These are phyloP conservation scores for Gopherus evgoodei DNA, from an alignment of 2,113 vertebrate genomes.

Conservation along the genomic window DNA sequence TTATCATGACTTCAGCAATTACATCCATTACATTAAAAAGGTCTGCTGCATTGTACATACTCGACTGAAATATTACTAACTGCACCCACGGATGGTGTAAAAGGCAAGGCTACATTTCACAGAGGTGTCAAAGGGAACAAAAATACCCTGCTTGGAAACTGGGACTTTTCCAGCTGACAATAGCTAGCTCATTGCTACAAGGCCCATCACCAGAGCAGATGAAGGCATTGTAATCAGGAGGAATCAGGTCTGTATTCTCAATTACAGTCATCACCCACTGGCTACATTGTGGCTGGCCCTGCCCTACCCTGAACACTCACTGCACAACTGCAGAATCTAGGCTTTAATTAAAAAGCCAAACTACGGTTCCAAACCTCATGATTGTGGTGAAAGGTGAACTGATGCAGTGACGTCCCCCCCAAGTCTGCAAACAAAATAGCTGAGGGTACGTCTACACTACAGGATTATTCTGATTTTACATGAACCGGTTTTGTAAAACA, in stretches of 20 bases:
- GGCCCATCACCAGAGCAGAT: background rate
- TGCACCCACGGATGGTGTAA: background rate
- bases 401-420: fast-evolving
- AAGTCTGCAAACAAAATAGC: background rate
- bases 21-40: background rate
- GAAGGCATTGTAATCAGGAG: background rate
- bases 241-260: background rate
- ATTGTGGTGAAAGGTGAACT: fast-evolving
- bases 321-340: background rate
- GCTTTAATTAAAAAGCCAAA: background rate
- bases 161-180: background rate
- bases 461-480: too few species aligned
- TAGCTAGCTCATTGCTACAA: background rate
- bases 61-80: background rate
- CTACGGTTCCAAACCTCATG: background rate
- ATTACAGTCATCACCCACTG: fast-evolving
- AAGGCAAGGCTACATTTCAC: background rate
- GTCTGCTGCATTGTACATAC: background rate
- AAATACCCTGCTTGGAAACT: background rate
- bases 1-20: background rate
- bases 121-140: background rate
- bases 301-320: background rate
- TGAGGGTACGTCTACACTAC: too few species aligned
- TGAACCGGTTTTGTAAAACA: too few species aligned
- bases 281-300: background rate